Conservation (phyloP, 2,797 vertebrate species). For the Lacerta viridis region DNA sequence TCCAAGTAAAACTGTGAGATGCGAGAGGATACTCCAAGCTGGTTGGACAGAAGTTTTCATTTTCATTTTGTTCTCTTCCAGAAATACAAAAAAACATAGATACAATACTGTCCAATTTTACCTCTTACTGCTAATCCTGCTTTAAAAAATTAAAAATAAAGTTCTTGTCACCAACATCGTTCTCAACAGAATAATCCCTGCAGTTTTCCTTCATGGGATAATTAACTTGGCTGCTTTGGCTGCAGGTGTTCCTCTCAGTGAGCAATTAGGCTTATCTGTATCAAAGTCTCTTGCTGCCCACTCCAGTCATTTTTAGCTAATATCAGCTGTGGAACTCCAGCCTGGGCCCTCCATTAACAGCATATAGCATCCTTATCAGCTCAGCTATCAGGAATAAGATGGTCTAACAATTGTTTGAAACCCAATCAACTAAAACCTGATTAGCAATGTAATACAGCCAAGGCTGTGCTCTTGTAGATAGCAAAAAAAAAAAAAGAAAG, state of each 20-base stretch:
- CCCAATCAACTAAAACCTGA: conserved; percentile 52
- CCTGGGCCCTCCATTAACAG: background rate
- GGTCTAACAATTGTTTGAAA: conserved; percentile 42
- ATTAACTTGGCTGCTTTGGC: conserved; percentile 44
- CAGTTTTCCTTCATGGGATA: conserved; percentile 37
- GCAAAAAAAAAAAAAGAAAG: background rate
- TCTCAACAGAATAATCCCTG: background rate
- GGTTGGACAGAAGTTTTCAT: background rate
- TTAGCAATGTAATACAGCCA: conserved; percentile 28
- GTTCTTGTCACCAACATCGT: background rate
- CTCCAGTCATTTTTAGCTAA: conserved; percentile 42
- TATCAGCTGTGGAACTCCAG: conserved; percentile 10
- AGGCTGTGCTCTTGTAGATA: conserved; percentile 38
- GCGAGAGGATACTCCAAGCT: background rate
- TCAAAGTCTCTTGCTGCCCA: background rate
- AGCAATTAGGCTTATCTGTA: conserved; percentile 15
- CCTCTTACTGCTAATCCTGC: background rate
- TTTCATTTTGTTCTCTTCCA: background rate
- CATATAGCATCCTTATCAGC: conserved; percentile 16
- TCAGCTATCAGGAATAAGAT: conserved; percentile 37
- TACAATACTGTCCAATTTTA: background rate
- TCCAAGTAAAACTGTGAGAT: no score
- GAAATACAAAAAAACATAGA: background rate
- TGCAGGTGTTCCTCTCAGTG: conserved; percentile 54
- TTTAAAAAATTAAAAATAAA: conserved; percentile 46